phyloP scores from a whole-genome alignment of 1,140 invertebrate species.

The Adelges cooleyi region DNA sequence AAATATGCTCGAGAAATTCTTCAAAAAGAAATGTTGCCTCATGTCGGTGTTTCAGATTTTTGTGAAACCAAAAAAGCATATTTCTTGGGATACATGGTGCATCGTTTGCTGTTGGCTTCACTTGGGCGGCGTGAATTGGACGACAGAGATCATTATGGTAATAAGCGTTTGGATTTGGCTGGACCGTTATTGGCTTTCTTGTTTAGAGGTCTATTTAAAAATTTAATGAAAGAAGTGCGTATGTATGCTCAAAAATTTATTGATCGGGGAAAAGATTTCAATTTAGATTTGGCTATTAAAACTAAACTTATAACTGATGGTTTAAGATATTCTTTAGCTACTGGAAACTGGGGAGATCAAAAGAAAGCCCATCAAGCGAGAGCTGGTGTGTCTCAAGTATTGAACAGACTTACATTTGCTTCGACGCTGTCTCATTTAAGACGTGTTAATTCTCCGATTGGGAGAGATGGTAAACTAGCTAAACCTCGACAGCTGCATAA shows the following conservation, averaged over 20 bases:
- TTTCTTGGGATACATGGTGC: slow-evolving; percentile 61
- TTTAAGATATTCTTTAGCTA: slow-evolving; percentile 92
- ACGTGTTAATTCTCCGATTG: slow-evolving; percentile 95
- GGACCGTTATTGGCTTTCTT: slow-evolving; percentile 91
- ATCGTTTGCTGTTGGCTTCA: slow-evolving; percentile 75
- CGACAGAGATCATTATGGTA: slow-evolving; percentile 99
- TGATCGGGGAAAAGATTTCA: slow-evolving; percentile 96
- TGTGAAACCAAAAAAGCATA: slow-evolving; percentile 99
- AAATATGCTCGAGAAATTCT: slow-evolving; percentile 98
- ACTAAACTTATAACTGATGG: slow-evolving; percentile 97
- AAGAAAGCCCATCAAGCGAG: slow-evolving; percentile 98
- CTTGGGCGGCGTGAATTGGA: slow-evolving; percentile 91
- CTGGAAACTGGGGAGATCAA: slow-evolving; percentile 99
- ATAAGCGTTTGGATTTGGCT: slow-evolving; percentile 93
- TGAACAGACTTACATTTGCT: slow-evolving; percentile 92
- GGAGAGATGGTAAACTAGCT: slow-evolving; percentile 93
- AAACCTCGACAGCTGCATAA: slow-evolving; percentile 97
- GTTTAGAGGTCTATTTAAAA: slow-evolving; percentile 87
- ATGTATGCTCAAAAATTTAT: slow-evolving; percentile 99
- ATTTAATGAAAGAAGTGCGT: slow-evolving; percentile 87
- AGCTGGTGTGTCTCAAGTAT: slow-evolving; percentile 85
- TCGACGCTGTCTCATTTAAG: slow-evolving; percentile 95
- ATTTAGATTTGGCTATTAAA: slow-evolving; percentile 92
- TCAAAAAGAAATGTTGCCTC: slow-evolving; percentile 98
- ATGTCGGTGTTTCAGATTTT: slow-evolving; percentile 96